A percentile compares a stretch with the other conserved stretches of the same genome.
phyloP scores from a whole-genome alignment of 2,888 invertebrate genomes.

The Brenthis hecate region DNA sequence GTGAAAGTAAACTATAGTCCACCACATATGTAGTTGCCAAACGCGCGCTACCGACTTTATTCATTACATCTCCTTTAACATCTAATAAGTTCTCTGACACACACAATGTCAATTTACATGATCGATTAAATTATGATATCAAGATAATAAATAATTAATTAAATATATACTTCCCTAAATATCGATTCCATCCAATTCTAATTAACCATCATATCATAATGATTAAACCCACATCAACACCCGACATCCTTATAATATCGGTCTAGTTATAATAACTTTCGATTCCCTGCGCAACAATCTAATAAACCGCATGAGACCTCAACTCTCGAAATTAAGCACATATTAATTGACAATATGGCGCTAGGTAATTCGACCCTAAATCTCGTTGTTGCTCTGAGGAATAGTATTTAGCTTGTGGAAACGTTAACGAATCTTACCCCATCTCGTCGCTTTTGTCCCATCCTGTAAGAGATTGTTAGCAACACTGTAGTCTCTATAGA shows the following conservation, averaged over 20 bases:
- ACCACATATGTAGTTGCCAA: too few relatives aligned
- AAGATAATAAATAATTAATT: background rate
- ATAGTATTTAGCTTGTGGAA: conserved; percentile 28
- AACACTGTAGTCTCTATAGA: conserved; percentile 14
- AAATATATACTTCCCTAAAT: background rate
- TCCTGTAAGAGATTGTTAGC: conserved; percentile 23
- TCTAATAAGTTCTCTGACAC: too few relatives aligned
- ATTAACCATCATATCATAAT: background rate
- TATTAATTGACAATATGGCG: conserved; percentile 34
- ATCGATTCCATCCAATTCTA: background rate
- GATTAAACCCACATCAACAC: background rate
- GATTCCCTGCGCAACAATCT: conserved; percentile 25
- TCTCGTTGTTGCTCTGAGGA: conserved; percentile 23
- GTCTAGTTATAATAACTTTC: conserved; percentile 29
- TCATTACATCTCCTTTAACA: too few relatives aligned
- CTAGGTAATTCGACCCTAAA: conserved; percentile 31
- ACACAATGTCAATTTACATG: too few relatives aligned
- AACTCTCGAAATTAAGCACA: conserved; percentile 26
- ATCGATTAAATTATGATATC: background rate
- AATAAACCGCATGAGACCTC: conserved; percentile 27
- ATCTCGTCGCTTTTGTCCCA: conserved; percentile 22
- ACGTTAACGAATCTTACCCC: conserved; percentile 23
- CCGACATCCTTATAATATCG: background rate
- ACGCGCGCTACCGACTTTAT: too few relatives aligned
- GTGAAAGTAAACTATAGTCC: too few relatives aligned